phyloP scores from a whole-genome alignment of 2,113 vertebrate species.

The Hiodon alosoides region DNA sequence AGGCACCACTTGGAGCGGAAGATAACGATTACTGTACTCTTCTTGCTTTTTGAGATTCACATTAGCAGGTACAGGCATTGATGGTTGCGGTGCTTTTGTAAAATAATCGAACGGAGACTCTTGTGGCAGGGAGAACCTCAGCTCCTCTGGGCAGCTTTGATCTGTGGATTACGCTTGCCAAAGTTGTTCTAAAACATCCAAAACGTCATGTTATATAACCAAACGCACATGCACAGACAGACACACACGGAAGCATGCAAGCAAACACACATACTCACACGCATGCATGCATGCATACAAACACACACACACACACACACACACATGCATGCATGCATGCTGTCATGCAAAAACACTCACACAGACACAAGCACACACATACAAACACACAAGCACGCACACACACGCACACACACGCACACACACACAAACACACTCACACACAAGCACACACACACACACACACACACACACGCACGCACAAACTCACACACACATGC shows the following conservation, averaged over 20 bases:
- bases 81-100: not conserved
- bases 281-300: not conserved
- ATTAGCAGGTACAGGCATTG: constrained; percentile 4
- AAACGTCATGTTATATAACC: not conserved
- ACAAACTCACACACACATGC: too few species aligned
- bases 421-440: not conserved
- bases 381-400: too few species aligned
- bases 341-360: not conserved
- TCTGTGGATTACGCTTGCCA: constrained; percentile 2
- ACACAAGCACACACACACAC: not conserved
- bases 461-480: too few species aligned
- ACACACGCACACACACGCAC: too few species aligned
- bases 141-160: not conserved
- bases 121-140: not conserved
- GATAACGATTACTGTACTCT: too few species aligned
- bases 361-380: too few species aligned
- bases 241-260: not conserved
- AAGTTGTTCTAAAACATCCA: constrained; percentile 5
- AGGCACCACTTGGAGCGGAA: too few species aligned
- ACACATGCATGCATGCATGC: not conserved
- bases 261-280: not conserved
- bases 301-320: not conserved
- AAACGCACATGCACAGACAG: not conserved
- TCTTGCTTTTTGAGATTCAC: not conserved
- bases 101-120: not conserved